phyloP scores from a whole-genome alignment of 2,113 vertebrate genomes.

The Phyllostomus hastatus region DNA sequence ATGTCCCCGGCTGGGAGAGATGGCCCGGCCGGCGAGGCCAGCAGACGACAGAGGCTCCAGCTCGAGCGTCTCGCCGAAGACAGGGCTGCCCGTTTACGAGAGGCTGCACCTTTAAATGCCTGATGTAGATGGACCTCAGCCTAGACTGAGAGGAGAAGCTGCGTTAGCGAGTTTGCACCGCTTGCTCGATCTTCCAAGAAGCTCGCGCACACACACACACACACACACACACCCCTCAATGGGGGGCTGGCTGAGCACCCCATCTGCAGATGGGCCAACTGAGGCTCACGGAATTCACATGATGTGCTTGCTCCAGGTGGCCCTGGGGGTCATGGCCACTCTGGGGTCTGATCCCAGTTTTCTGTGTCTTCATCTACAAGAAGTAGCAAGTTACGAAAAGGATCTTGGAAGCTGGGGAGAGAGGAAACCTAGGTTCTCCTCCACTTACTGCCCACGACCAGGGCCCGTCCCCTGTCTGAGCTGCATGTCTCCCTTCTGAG shows the following conservation, averaged over 20 bases:
- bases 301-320: not conserved
- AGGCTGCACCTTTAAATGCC: not conserved
- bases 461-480: not conserved
- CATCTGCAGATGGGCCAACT: not conserved
- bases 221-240: fast-evolving
- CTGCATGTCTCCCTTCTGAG: not conserved
- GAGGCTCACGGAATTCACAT: not conserved
- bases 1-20: not conserved
- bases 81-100: not conserved
- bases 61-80: not conserved
- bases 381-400: not conserved
- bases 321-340: not conserved
- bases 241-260: not conserved
- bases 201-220: too few species aligned
- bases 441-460: not conserved
- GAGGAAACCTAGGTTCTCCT: not conserved
- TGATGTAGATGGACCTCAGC: not conserved
- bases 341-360: not conserved
- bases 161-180: not conserved
- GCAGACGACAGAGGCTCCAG: not conserved
- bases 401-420: not conserved
- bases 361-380: not conserved
- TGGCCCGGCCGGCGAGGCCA: not conserved
- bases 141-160: not conserved
- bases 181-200: not conserved